Evolutionary conservation across 2,113 vertebrate species (phyloP), one percentile per base, ranked within the genome.

Genomic region (Fulmarus glacialis): DNA sequence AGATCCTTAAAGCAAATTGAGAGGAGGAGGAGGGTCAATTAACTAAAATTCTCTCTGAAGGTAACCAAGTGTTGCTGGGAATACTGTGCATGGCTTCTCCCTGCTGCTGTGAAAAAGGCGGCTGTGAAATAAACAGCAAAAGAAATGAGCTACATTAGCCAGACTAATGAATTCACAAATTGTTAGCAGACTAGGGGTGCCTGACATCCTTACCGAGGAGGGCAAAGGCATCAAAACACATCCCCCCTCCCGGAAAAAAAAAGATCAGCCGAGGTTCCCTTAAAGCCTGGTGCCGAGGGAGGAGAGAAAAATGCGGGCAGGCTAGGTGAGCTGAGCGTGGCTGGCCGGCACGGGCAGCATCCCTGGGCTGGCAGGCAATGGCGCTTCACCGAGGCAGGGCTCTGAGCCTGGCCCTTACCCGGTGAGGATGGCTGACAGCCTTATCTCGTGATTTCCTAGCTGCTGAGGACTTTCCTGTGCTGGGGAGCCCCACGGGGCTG

Each of bases 341-440:
- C 74, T 6, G 5, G 56, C 22, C 10, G 4, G 53, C 19, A 12
- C 0, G 1, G 58, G 63, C 38, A 68, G 55, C 50, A 18, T 77
- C 94, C 89, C 55, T 23, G 6, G 70, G 47, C 87, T 42, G 53
- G 75, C 62, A 73, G 66, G 55, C 38, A 38, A 58, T 68, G 89
- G 93, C 81, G 45, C 93, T 86, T 86, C 59, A 59, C 36, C 21
- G 43, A 60, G 83, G 92, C 79, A 56, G 71, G 89, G 79, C 82
- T 92, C 94, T 15, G 43, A 75, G 90, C 63, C 59, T 42, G 45
- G 4, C 4, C 82, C 88, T 94, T 86, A 63, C 63, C 77, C 40
- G n/a, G 62, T 63, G 74, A 91, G 79, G 38, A 43, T 97, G 96
- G 95, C 73, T 93, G 93, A 96, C 93, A 96, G 91, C 68, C 59